Conservation (phyloP, 2,797 vertebrate species). For the Aselliscus stoliczkanus region DNA sequence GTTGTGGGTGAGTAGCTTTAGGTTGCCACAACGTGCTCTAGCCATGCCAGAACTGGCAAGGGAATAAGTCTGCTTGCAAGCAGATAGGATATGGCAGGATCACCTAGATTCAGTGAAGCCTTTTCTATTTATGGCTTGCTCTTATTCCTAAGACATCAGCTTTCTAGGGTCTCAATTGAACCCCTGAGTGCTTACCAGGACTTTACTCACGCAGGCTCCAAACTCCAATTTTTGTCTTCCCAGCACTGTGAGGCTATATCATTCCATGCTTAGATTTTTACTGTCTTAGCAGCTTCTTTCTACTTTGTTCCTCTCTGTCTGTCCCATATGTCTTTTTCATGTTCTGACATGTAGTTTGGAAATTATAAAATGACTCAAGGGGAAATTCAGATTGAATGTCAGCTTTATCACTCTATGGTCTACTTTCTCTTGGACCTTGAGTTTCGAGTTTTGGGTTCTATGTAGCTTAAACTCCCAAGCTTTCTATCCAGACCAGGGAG, state of each 20-base stretch:
- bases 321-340: background rate
- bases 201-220: background rate
- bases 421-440: background rate
- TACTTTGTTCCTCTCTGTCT: background rate
- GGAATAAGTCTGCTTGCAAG: background rate
- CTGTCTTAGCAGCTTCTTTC: background rate
- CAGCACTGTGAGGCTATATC: background rate
- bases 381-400: background rate
- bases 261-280: background rate
- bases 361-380: background rate
- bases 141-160: background rate
- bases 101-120: background rate
- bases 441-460: background rate
- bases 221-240: background rate
- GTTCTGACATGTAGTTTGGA: background rate
- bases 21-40: constrained; percentile 21
- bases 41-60: background rate
- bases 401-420: background rate
- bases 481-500: background rate
- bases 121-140: background rate
- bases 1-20: constrained; percentile 91
- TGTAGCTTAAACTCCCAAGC: background rate
- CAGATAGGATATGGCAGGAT: background rate
- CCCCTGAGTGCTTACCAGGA: background rate
- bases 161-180: background rate